These are phyloP conservation scores for Aricia agestis DNA, from an alignment of 1,140 invertebrate species.

Conservation along the genomic window DNA sequence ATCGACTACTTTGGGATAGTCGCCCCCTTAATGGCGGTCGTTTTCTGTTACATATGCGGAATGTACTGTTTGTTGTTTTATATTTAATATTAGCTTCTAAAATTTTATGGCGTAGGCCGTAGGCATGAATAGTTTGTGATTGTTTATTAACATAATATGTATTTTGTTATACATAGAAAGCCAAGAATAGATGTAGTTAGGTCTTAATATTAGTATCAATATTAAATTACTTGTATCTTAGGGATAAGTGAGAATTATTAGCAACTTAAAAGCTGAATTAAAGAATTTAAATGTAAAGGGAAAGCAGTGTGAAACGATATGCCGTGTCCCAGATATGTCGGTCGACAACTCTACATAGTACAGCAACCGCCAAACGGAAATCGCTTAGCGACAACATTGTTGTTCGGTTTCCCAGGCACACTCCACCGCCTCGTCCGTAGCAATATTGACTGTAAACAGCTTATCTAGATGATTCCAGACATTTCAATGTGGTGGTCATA, in stretches of 20 bases:
- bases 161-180: neutral
- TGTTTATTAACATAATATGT: neutral
- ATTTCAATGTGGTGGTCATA: neutral
- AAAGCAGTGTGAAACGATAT: slow-evolving; percentile 35
- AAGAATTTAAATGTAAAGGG: slow-evolving; percentile 10
- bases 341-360: slow-evolving; percentile 29
- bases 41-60: neutral
- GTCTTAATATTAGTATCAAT: no score
- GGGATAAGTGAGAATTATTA: neutral
- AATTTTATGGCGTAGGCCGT: neutral
- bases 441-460: neutral
- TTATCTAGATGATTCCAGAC: neutral
- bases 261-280: neutral
- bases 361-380: slow-evolving; percentile 61
- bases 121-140: neutral
- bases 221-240: no score
- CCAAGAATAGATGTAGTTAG: no score
- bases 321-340: slow-evolving; percentile 62
- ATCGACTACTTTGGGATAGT: no score
- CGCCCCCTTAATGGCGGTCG: no score
- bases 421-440: slow-evolving; percentile 5
- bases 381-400: slow-evolving; percentile 70
- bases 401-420: slow-evolving; percentile 44
- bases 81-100: slow-evolving; percentile 3
- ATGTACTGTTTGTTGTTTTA: slow-evolving; percentile 13